Evolutionary conservation across 2,888 invertebrate species (phyloP).

Genomic region (Cenopis cana): DNA sequence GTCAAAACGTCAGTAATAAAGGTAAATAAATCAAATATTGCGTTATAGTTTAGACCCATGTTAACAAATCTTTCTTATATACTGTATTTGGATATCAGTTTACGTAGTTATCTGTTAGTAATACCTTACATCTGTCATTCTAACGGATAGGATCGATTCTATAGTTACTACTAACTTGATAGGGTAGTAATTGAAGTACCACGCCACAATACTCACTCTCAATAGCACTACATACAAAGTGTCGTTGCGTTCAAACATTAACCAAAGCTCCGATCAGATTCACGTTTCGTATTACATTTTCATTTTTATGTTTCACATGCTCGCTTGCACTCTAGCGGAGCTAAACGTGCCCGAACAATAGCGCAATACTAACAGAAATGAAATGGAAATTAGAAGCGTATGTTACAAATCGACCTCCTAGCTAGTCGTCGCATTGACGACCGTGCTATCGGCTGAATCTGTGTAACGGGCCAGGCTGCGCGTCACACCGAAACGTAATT

Average conservation of each 20-base stretch:
- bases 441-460: background rate
- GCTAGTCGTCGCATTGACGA: constrained; percentile 8
- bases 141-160: background rate
- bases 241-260: background rate
- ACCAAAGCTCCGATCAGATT: background rate
- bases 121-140: background rate
- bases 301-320: background rate
- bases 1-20: too few species aligned
- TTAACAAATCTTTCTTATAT: too few species aligned
- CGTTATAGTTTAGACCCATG: too few species aligned
- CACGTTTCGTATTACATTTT: background rate
- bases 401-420: background rate
- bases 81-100: too few species aligned
- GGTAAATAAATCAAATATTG: too few species aligned
- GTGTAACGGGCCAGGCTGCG: background rate
- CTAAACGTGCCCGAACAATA: background rate
- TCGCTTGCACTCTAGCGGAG: background rate
- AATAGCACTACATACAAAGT: background rate
- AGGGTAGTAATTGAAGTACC: background rate
- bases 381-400: background rate
- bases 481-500: constrained; percentile 2
- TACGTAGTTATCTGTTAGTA: too few species aligned
- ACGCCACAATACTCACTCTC: background rate
- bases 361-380: background rate
- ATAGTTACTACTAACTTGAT: background rate